Evolutionary conservation across 2,888 invertebrate species (phyloP), one percentile per base, ranked within the genome.

Genomic region (Eulithis testata): DNA sequence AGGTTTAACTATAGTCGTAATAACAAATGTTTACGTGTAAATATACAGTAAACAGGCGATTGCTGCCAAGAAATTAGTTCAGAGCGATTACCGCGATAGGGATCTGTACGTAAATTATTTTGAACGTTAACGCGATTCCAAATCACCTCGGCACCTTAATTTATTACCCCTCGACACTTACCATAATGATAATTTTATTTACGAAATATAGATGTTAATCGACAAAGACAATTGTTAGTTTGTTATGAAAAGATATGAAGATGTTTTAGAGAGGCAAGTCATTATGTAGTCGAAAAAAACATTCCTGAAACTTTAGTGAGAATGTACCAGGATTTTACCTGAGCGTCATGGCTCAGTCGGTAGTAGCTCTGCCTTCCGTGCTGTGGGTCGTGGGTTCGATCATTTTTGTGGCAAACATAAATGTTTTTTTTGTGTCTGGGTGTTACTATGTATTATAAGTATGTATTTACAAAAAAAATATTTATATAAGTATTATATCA

Each of bases 111-210:
- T 83, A 84, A 84, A 82, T 86, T 84, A 86, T 87, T 83, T 83
- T 81, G 82, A 84, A 86, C 86, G 84, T 85, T 87, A 87, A 83
- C 87, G 84, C 80, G 76, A 78, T 83, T 82, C 77, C 79, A 84
- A 84, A 86, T 81, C 85, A 77, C 82, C 82, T 79, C 76, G 76
- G 80, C 77, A 80, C 83, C 79, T 80, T 79, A 75, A 81, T 86
- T 85, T 85, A 85, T 82, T 81, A 79, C 76, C 80, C 77, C 76
- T 74, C 81, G 80, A 82, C 82, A 83, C 82, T 82, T 78, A 80
- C 78, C 74, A 78, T 83, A 83, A 86, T 83, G 83, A 85, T 86
- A 87, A 84, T 86, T 86, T 86, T 82, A 86, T 87, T 87, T 86
- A 82, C 81, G 76, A 82, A 85, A 85, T 83, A 78, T 67, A 76